Evolutionary conservation across 2,888 invertebrate species (phyloP).

Genomic region (Theretra japonica): DNA sequence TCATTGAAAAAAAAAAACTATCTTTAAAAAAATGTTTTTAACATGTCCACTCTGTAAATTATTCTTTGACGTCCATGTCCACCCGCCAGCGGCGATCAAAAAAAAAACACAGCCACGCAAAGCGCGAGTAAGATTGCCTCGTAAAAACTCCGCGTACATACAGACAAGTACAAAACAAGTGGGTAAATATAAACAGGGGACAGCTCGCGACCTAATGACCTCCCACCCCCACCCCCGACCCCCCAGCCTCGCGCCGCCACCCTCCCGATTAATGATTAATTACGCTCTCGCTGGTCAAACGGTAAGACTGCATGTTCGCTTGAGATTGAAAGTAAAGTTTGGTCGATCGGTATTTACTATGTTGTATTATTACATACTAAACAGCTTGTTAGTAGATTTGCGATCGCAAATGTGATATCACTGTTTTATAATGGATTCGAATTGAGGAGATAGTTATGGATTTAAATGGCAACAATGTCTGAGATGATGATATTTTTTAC

Average conservation of each 20-base stretch:
- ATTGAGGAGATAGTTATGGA: too few relatives aligned
- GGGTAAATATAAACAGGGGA: conserved; percentile 30
- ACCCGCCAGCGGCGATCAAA: conserved; percentile 67
- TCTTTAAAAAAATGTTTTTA: background rate
- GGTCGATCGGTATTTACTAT: background rate
- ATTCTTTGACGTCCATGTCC: conserved; percentile 57
- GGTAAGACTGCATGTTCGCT: conserved; percentile 33
- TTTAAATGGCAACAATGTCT: too few relatives aligned
- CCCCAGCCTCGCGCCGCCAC: background rate
- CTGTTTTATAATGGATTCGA: too few relatives aligned
- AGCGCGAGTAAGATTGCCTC: conserved; percentile 75
- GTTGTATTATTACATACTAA: background rate
- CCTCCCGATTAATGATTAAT: conserved; percentile 61
- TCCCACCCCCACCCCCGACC: background rate
- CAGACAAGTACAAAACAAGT: conserved; percentile 33
- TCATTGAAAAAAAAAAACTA: background rate
- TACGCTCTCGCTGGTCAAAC: conserved; percentile 50
- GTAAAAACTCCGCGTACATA: conserved; percentile 60
- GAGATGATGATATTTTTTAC: too few relatives aligned
- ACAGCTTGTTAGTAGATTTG: too few relatives aligned
- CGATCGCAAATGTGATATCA: too few relatives aligned
- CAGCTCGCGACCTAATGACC: conserved; percentile 40
- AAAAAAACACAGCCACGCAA: conserved; percentile 69
- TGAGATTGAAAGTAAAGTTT: background rate
- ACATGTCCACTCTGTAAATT: conserved; percentile 39